phyloP scores from a whole-genome alignment of 2,113 vertebrate genomes.

The Rousettus leschenaultii region DNA sequence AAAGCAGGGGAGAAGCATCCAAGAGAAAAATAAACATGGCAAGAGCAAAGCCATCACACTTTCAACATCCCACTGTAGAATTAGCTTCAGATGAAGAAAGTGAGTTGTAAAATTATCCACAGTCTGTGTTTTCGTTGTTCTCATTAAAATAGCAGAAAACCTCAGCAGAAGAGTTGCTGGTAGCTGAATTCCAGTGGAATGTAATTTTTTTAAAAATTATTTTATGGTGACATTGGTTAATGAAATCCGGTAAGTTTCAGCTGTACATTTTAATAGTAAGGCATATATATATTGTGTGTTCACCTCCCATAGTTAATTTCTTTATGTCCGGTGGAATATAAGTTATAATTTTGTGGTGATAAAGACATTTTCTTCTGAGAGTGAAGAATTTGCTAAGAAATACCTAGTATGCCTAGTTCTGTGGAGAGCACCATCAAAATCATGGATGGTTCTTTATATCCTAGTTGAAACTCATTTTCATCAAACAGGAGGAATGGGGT shows the following conservation, averaged over 20 bases:
- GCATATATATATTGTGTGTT: too few relatives aligned
- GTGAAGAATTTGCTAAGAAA: not conserved
- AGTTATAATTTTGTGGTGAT: not conserved
- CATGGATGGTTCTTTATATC: not conserved
- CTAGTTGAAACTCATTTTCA: not conserved
- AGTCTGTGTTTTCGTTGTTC: too few relatives aligned
- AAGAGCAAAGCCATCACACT: not conserved
- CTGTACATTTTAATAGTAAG: too few relatives aligned
- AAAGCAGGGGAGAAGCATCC: not conserved
- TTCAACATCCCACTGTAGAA: not conserved
- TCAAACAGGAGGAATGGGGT: not conserved
- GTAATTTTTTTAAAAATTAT: not conserved
- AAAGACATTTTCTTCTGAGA: not conserved
- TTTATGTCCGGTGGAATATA: not conserved
- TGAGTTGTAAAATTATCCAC: too few relatives aligned
- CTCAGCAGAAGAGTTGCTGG: too few relatives aligned
- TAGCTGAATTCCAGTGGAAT: not conserved
- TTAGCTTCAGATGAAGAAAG: too few relatives aligned
- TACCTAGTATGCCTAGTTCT: not conserved
- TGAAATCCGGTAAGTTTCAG: too few relatives aligned
- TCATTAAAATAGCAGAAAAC: too few relatives aligned
- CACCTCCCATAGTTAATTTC: too few relatives aligned
- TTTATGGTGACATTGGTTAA: too few relatives aligned
- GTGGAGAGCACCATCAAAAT: not conserved
- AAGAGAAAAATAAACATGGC: not conserved